phyloP scores from a whole-genome alignment of 92 coral and sea anemone genomes.

The Parazoanthus atlanticus region DNA sequence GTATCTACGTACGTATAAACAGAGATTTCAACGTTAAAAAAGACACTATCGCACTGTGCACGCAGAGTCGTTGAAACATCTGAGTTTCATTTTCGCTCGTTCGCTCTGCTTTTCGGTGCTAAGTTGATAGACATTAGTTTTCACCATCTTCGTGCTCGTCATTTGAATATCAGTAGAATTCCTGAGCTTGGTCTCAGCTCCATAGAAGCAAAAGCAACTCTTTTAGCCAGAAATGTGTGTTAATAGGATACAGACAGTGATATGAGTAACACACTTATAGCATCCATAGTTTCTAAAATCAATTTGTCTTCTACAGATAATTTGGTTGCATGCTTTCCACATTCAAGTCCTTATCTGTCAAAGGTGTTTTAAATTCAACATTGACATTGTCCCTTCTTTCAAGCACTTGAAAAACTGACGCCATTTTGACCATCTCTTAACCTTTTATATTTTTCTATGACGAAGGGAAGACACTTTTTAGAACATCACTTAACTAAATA shows the following conservation, averaged over 20 bases:
- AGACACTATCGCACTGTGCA: neutral
- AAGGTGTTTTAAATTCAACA: neutral
- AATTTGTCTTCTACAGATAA: neutral
- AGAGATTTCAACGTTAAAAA: neutral
- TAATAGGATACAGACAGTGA: neutral
- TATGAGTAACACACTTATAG: neutral
- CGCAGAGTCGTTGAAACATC: neutral
- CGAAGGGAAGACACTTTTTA: neutral
- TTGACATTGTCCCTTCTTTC: neutral
- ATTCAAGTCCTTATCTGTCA: neutral
- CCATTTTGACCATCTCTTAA: neutral
- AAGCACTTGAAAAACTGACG: neutral
- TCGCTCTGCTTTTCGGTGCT: neutral
- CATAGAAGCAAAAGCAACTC: neutral
- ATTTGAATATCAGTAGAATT: no score
- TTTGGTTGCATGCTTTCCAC: neutral
- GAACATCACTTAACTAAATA: neutral
- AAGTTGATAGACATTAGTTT: neutral
- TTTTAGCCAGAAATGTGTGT: neutral
- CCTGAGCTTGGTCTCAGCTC: no score
- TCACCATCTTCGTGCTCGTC: no score
- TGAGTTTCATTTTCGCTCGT: neutral
- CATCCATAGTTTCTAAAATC: neutral
- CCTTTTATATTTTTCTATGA: neutral
- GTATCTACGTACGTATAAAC: neutral